A percentile compares a stretch with the other conserved stretches of the same genome.
Conservation (phyloP, 2,113 vertebrate genomes). For the Anoplopoma fimbria region DNA sequence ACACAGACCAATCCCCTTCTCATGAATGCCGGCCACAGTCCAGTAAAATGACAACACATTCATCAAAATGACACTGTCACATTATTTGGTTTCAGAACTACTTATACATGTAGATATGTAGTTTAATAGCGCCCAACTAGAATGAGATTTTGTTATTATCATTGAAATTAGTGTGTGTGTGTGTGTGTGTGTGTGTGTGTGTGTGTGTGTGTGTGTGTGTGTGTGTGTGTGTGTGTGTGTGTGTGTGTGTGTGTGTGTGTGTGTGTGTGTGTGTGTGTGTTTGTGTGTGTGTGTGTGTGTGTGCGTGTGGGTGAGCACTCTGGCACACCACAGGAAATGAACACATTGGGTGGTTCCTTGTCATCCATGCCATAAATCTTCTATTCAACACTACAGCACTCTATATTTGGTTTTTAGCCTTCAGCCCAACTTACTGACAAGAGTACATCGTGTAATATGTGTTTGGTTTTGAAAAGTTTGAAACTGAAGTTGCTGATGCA, state of each 20-base stretch:
- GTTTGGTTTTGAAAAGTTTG: slow-evolving; percentile 34
- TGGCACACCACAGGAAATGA: slow-evolving; percentile 48
- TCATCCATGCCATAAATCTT: slow-evolving; percentile 37
- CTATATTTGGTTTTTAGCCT: slow-evolving; percentile 29
- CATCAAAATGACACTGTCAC: slow-evolving; percentile 30
- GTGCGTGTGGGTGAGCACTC: not conserved
- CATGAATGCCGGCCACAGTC: slow-evolving; percentile 6
- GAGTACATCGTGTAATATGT: slow-evolving; percentile 8
- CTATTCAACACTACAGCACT: slow-evolving; percentile 17
- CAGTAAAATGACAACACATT: slow-evolving; percentile 42
- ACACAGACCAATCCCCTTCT: not conserved
- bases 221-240: slow-evolving; percentile 3
- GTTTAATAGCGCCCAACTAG: slow-evolving; percentile 21
- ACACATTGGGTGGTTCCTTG: slow-evolving; percentile 34
- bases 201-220: not conserved
- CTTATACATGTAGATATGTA: slow-evolving; percentile 1
- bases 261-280: not conserved
- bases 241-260: not conserved
- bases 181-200: not conserved
- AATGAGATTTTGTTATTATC: slow-evolving; percentile 44
- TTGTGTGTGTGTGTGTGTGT: not conserved
- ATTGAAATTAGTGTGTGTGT: slow-evolving; percentile 12
- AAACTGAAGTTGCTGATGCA: slow-evolving; percentile 27
- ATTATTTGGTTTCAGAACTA: slow-evolving; percentile 6
- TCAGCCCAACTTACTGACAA: slow-evolving; percentile 30